phyloP scores from a whole-genome alignment of 2,113 vertebrate species.

The Cyprinodon brontotheroides region DNA sequence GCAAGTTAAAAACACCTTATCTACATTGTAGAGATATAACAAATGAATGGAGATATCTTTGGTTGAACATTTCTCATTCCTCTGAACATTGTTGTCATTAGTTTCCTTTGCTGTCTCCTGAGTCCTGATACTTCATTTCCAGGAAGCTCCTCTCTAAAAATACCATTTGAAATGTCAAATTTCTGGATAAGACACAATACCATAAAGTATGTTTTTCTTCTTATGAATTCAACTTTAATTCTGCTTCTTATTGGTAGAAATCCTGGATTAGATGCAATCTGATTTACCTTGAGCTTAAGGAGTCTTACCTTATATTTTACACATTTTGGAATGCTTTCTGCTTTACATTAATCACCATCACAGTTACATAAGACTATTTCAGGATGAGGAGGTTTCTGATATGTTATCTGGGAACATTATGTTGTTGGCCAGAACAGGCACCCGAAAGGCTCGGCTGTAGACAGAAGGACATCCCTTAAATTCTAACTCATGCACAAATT shows the following conservation, averaged over 20 bases:
- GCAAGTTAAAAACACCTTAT: background rate
- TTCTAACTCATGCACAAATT: background rate
- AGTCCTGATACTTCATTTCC: background rate
- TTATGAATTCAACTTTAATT: background rate
- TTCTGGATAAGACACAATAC: constrained; percentile 2
- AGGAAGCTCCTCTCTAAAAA: constrained; percentile 24
- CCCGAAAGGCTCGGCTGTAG: constrained; percentile 30
- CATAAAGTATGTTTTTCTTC: background rate
- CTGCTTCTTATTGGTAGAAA: background rate
- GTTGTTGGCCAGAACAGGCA: constrained; percentile 25
- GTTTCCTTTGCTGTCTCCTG: constrained; percentile 6
- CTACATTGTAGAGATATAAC: background rate
- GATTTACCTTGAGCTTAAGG: background rate
- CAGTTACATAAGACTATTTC: constrained; percentile 47
- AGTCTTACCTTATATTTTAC: background rate
- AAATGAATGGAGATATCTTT: background rate
- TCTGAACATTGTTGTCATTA: constrained; percentile 1
- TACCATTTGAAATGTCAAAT: background rate
- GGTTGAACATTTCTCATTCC: constrained; percentile 12
- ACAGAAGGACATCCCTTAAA: background rate
- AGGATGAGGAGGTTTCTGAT: constrained; percentile 38
- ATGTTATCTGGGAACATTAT: constrained; percentile 49
- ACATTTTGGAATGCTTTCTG: background rate
- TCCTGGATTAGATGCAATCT: background rate
- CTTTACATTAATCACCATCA: constrained; percentile 8